These are phyloP conservation scores for Eubasilissa splendida DNA, from an alignment of 2,888 invertebrate species.

Conservation along the genomic window DNA sequence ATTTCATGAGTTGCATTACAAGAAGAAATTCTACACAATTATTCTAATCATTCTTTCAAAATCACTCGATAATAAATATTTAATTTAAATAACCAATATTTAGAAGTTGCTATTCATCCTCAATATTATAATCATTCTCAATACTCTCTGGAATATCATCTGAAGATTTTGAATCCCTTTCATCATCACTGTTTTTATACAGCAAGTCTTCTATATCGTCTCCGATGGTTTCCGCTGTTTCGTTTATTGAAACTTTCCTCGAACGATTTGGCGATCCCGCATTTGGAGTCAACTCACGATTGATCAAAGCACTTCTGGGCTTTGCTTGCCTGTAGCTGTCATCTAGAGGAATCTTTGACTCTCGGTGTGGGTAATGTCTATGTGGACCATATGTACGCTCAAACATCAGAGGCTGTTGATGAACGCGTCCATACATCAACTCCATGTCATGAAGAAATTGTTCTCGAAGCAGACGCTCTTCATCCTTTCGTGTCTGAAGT, in stretches of 20 bases:
- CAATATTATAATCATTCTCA: slow-evolving; percentile 34
- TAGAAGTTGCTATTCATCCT: not conserved
- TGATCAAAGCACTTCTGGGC: slow-evolving; percentile 67
- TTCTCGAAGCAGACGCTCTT: slow-evolving; percentile 78
- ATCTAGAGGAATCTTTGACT: slow-evolving; percentile 59
- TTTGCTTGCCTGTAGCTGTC: slow-evolving; percentile 25
- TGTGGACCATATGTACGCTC: slow-evolving; percentile 78
- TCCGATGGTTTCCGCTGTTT: slow-evolving; percentile 65
- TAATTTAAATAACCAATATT: too few species aligned
- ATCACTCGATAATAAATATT: too few species aligned
- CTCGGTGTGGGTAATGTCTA: not conserved
- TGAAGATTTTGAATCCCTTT: slow-evolving; percentile 56
- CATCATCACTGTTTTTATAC: slow-evolving; percentile 65
- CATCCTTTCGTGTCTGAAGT: slow-evolving; percentile 77
- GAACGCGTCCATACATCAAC: slow-evolving; percentile 80
- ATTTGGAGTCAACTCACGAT: slow-evolving; percentile 59
- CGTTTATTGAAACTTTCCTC: slow-evolving; percentile 67
- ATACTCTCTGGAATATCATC: slow-evolving; percentile 51
- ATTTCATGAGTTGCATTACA: too few species aligned
- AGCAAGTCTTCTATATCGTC: slow-evolving; percentile 66
- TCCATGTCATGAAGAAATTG: slow-evolving; percentile 82
- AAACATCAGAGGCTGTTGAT: slow-evolving; percentile 80
- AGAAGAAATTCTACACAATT: too few species aligned
- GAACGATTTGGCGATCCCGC: slow-evolving; percentile 63
- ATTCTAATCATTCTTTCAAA: too few species aligned